Evolutionary conservation across 2,797 vertebrate species (phyloP).

Genomic region (Clarias pachynema): DNA sequence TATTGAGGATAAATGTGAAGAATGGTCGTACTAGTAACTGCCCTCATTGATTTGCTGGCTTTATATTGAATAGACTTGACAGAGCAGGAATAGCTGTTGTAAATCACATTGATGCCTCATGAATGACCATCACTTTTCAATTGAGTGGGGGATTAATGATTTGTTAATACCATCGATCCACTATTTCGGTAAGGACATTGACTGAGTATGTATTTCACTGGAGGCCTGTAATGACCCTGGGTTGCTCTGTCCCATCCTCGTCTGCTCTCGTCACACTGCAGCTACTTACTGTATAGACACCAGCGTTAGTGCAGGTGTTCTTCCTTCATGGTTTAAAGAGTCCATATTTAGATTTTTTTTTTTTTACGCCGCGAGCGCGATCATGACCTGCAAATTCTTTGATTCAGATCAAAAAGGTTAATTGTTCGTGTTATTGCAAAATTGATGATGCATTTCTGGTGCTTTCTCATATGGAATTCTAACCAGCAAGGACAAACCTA

Average conservation of each 20-base stretch:
- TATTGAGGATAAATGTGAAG: conserved; percentile 53
- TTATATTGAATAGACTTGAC: conserved; percentile 53
- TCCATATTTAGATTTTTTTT: background rate
- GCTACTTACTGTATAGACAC: conserved; percentile 8
- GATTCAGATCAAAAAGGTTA: background rate
- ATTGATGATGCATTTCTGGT: background rate
- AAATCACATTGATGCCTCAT: conserved; percentile 60
- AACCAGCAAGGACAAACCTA: too few species aligned
- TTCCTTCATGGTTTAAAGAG: conserved; percentile 3
- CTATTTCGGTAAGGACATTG: conserved; percentile 47
- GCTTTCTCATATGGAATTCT: background rate
- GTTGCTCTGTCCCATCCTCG: conserved; percentile 18
- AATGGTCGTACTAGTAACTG: conserved; percentile 48
- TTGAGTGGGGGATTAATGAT: conserved; percentile 57
- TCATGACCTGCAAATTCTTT: background rate
- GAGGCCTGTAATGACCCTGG: conserved; percentile 32
- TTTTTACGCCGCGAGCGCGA: background rate
- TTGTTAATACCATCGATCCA: conserved; percentile 61
- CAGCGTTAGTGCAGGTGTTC: background rate
- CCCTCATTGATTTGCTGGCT: conserved; percentile 57
- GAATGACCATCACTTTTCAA: conserved; percentile 60
- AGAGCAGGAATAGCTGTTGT: conserved; percentile 53
- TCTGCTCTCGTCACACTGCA: conserved; percentile 30
- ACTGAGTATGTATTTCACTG: conserved; percentile 48
- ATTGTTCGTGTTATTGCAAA: background rate